A percentile compares a stretch with the other conserved stretches of the same genome.
phyloP scores from a whole-genome alignment of 2,797 vertebrate species.

The Chrysocyon brachyurus region DNA sequence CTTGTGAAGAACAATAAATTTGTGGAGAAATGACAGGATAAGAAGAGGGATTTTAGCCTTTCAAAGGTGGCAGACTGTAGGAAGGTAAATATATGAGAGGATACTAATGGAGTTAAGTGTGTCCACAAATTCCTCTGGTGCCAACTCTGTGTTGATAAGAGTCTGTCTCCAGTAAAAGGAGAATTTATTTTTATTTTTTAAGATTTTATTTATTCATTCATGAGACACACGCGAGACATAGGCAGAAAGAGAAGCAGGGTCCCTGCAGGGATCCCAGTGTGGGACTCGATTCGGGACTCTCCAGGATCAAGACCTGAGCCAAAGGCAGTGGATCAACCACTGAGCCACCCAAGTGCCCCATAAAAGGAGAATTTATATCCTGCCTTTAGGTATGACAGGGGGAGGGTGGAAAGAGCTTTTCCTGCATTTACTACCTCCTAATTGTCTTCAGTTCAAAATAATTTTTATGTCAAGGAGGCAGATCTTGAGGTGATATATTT shows the following conservation, averaged over 20 bases:
- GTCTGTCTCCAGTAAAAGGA: not conserved
- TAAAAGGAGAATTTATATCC: not conserved
- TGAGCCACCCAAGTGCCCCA: too few relatives aligned
- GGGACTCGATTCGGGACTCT: too few relatives aligned
- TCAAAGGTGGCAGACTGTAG: too few relatives aligned
- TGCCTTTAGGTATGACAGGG: not conserved
- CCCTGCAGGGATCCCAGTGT: too few relatives aligned
- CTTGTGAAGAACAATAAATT: not conserved
- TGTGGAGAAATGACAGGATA: not conserved
- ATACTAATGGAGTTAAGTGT: not conserved
- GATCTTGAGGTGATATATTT: not conserved
- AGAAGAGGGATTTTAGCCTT: not conserved
- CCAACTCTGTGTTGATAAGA: not conserved
- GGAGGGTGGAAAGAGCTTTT: not conserved
- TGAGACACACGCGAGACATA: too few relatives aligned
- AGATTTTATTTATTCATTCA: too few relatives aligned
- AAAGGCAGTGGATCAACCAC: too few relatives aligned
- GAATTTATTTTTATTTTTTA: not conserved
- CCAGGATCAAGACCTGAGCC: too few relatives aligned
- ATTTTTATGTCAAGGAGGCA: not conserved
- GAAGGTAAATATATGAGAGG: not conserved
- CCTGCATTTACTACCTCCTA: not conserved
- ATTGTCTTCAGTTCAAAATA: slow-evolving; percentile 30
- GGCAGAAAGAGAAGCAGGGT: too few relatives aligned
- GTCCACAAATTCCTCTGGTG: not conserved